Percentiles rank a stretch among this genome's conserved stretches.
These are phyloP conservation scores for Aptenodytes forsteri DNA, from an alignment of 2,113 vertebrate species.

Conservation along the genomic window DNA sequence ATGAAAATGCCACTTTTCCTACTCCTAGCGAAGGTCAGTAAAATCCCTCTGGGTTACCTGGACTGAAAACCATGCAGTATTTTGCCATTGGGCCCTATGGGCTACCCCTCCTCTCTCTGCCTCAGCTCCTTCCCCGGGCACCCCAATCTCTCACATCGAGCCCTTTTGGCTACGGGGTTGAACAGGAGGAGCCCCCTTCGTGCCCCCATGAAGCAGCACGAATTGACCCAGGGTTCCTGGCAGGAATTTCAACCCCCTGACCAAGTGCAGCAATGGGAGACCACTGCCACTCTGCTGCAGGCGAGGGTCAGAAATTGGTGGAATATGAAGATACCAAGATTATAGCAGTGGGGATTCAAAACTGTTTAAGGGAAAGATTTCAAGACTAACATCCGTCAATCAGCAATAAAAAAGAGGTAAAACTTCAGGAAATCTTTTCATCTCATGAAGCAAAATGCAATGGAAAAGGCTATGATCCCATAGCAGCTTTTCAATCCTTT, in stretches of 20 bases:
- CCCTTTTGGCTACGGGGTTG: fast-evolving
- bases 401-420: background rate
- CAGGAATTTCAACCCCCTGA: background rate
- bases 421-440: background rate
- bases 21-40: fast-evolving
- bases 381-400: background rate
- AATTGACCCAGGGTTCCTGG: background rate
- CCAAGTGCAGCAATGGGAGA: fast-evolving
- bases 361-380: background rate
- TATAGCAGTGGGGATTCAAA: background rate
- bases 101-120: background rate
- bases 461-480: background rate
- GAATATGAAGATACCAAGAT: background rate
- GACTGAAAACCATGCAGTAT: background rate
- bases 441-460: background rate
- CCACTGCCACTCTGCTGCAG: background rate
- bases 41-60: background rate
- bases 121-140: fast-evolving
- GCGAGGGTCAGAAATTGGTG: background rate
- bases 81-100: background rate
- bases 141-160: background rate
- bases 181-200: background rate
- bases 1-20: background rate
- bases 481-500: background rate
- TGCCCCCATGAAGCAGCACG: fast-evolving